Percentiles rank a stretch among this genome's conserved stretches.
Evolutionary conservation across 1,140 invertebrate genomes (phyloP).

Genomic region (Latrodectus geometricus): DNA sequence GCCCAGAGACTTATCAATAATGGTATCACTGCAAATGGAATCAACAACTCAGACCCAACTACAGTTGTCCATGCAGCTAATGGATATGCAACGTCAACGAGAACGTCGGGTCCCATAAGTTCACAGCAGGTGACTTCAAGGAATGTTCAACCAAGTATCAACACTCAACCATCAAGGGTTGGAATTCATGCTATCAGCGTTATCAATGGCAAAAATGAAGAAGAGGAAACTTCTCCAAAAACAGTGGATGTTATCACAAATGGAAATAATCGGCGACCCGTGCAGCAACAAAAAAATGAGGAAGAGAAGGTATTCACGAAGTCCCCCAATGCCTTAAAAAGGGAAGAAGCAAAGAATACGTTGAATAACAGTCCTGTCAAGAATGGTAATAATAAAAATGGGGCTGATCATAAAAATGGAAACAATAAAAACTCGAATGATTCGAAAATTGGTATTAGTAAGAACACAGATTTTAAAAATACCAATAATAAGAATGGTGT

Average conservation of each 20-base stretch:
- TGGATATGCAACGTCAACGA: not conserved
- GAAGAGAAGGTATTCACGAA: slow-evolving; percentile 42
- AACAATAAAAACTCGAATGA: not conserved
- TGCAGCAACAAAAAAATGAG: not conserved
- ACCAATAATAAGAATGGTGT: slow-evolving; percentile 7
- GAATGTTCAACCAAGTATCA: slow-evolving; percentile 42
- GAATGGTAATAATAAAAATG: slow-evolving; percentile 13
- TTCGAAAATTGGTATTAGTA: not conserved
- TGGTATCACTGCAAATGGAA: slow-evolving; percentile 29
- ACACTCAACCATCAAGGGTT: slow-evolving; percentile 8
- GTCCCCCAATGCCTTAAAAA: slow-evolving; percentile 38
- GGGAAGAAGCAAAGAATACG: slow-evolving; percentile 39
- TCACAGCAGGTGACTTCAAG: slow-evolving; percentile 31
- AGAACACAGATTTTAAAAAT: slow-evolving; percentile 7
- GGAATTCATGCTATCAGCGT: slow-evolving; percentile 43
- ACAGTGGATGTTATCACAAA: not conserved
- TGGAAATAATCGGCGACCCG: not conserved
- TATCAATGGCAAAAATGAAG: slow-evolving; percentile 1
- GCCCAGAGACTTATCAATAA: slow-evolving; percentile 43
- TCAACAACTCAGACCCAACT: slow-evolving; percentile 36
- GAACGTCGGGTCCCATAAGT: slow-evolving; percentile 26
- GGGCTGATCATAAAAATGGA: not conserved
- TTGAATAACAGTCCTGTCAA: not conserved
- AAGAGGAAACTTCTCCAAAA: slow-evolving; percentile 4
- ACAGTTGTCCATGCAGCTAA: slow-evolving; percentile 14